Evolutionary conservation across 1,140 invertebrate genomes (phyloP).

Genomic region (Heliconius himera): DNA sequence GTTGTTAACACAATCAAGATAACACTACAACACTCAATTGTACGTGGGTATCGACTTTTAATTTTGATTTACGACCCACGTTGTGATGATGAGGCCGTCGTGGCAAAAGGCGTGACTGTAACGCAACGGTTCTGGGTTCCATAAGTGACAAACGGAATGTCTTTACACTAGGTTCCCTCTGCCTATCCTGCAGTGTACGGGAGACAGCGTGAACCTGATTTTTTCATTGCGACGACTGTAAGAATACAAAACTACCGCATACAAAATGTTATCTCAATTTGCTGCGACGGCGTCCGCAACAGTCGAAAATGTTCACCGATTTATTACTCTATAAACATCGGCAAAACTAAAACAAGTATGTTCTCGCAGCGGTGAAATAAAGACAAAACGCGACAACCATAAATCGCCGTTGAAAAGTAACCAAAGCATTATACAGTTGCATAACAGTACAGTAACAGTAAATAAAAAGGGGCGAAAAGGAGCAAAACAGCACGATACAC

Average conservation of each 20-base stretch:
- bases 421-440: slow-evolving; percentile 79
- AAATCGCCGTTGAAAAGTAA: slow-evolving; percentile 77
- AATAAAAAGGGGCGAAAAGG: slow-evolving; percentile 75
- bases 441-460: slow-evolving; percentile 76
- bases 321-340: slow-evolving; percentile 51
- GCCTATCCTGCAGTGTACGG: too few relatives aligned
- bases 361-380: slow-evolving; percentile 70
- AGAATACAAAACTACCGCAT: slow-evolving; percentile 9
- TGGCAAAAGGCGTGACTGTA: too few relatives aligned
- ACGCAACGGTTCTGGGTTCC: too few relatives aligned
- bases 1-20: slow-evolving; percentile 57
- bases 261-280: slow-evolving; percentile 36
- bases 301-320: slow-evolving; percentile 36
- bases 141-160: too few relatives aligned
- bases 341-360: slow-evolving; percentile 66
- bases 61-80: slow-evolving; percentile 35
- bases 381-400: slow-evolving; percentile 75
- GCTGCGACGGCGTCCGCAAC: slow-evolving; percentile 18
- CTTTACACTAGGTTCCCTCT: too few relatives aligned
- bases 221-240: background rate
- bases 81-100: background rate
- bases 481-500: slow-evolving; percentile 77
- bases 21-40: slow-evolving; percentile 40
- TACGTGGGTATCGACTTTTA: slow-evolving; percentile 38
- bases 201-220: too few relatives aligned